These are phyloP conservation scores for Bombyx huttoni DNA, from an alignment of 2,888 invertebrate species.

Conservation along the genomic window DNA sequence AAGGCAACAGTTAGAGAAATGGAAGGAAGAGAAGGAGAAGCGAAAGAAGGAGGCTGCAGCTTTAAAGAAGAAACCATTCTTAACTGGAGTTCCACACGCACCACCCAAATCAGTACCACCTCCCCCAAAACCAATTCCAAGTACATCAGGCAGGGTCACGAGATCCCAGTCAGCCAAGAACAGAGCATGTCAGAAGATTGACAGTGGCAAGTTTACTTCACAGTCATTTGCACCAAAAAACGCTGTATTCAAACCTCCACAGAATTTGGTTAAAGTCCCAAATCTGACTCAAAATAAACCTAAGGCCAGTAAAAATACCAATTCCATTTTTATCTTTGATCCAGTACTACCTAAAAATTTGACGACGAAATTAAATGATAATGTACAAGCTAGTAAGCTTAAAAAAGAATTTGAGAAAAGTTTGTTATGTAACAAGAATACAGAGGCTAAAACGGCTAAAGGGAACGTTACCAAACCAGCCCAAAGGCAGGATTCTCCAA, in stretches of 20 bases:
- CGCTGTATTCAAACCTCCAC: constrained; percentile 65
- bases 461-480: constrained; percentile 10
- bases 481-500: constrained; percentile 7
- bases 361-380: constrained; percentile 10
- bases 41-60: constrained; percentile 35
- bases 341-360: constrained; percentile 18
- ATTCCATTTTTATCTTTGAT: constrained; percentile 19
- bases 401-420: constrained; percentile 9
- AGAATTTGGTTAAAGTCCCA: constrained; percentile 24
- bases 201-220: not conserved
- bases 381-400: constrained; percentile 7
- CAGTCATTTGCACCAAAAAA: constrained; percentile 68
- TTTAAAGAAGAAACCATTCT: constrained; percentile 51
- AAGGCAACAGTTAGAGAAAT: constrained; percentile 45
- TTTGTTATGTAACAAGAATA: constrained; percentile 7
- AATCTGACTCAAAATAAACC: constrained; percentile 17
- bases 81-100: constrained; percentile 35
- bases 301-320: constrained; percentile 16
- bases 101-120: constrained; percentile 40
- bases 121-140: constrained; percentile 28
- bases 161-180: constrained; percentile 34
- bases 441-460: constrained; percentile 11
- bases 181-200: too few relatives aligned
- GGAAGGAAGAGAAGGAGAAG: constrained; percentile 56
- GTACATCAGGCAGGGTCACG: constrained; percentile 46